Evolutionary conservation across 1,140 invertebrate genomes (phyloP), one percentile per base, ranked within the genome.

Genomic region (Macrobrachium rosenbergii): DNA sequence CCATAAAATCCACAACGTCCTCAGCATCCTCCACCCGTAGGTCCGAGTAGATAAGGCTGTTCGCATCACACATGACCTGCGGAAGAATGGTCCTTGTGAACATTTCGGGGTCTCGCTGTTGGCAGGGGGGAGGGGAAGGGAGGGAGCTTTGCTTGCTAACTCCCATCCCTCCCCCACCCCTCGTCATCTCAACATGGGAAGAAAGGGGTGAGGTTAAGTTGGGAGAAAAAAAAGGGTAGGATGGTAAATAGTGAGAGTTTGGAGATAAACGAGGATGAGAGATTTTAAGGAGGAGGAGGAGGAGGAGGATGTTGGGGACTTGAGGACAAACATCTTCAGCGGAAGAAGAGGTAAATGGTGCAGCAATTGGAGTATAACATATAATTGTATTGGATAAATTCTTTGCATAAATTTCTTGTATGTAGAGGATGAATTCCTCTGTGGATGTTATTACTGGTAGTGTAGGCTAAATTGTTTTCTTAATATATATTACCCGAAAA

Each of bases 1-100:
- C 88, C 84, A 89, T 87, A 67, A 89, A 89, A 21, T 52, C 64
- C 10, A 89, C 81, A 17, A 89, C 88, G 16, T 82, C 82, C 8
- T 89, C 80, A 17, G 69, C 62, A 19, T 89, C 84, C 0, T 78
- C 75, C 23, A 73, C 80, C 21, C n/a, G 64, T 10, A 89, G 69
- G 78, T 69, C 64, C 12, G 64, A 73, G 60, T 87, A 89, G 7
- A 82, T 19, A 12, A 89, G 64, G 52, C 77, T 78, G 37, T 72
- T 60, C 2, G 64, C 75, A 23, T 63, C 78, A 28, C 64, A 21
- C 77, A 81, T 77, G 21, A 7, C 67, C 62, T 28, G 19, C 59
- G 43, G n/a, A 12, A 37, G 28, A 37, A 5, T 73, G 14, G 21
- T 28, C 67, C 76, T 78, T 17, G 6, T 52, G 37, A 16, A 6